Conservation (phyloP, 2,113 vertebrate species). For the Rattus norvegicus region DNA sequence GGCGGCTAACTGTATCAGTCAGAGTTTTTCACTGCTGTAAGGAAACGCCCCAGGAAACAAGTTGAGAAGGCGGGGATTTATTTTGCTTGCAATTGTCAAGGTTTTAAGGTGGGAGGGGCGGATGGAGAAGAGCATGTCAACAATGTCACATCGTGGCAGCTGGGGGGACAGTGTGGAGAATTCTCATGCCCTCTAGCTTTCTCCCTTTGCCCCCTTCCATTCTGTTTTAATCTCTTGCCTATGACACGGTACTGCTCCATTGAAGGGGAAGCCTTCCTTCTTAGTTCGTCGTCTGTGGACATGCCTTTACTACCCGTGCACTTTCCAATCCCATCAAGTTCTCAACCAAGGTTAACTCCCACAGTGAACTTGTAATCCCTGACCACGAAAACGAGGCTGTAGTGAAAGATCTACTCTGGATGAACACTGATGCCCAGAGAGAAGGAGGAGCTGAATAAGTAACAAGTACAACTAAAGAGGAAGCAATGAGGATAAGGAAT, state of each 20-base stretch:
- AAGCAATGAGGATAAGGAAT: neutral
- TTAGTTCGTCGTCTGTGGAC: neutral
- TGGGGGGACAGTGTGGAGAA: neutral
- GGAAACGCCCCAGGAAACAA: neutral
- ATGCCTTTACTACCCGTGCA: neutral
- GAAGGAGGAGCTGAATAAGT: no score
- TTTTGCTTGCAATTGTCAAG: neutral
- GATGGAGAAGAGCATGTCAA: no score
- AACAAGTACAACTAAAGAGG: no score
- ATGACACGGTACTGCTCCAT: neutral
- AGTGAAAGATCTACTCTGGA: neutral
- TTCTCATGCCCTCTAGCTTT: neutral
- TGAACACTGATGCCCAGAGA: neutral
- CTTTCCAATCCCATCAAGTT: neutral
- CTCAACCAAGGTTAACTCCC: neutral
- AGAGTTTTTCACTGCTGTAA: neutral
- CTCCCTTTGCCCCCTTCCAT: neutral
- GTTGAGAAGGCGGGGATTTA: neutral
- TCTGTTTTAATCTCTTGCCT: neutral
- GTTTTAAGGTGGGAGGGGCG: neutral
- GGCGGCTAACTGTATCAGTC: neutral
- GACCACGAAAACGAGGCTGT: neutral
- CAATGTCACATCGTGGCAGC: neutral
- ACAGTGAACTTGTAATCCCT: neutral
- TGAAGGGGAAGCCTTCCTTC: neutral